These are phyloP conservation scores for Thelaira solivaga DNA, from an alignment of 2,888 invertebrate species.

Conservation along the genomic window DNA sequence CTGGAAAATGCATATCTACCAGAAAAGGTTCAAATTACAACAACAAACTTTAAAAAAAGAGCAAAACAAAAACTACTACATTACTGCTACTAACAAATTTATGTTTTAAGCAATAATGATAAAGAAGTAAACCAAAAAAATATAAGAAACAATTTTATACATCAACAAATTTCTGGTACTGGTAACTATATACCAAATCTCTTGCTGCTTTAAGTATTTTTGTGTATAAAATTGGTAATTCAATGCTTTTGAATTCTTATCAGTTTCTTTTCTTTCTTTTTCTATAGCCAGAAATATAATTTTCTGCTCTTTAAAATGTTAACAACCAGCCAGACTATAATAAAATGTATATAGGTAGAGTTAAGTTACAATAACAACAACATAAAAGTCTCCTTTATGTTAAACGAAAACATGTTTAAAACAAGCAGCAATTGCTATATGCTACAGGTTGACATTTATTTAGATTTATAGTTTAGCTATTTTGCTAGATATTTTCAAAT, in stretches of 20 bases:
- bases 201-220: slow-evolving; percentile 35
- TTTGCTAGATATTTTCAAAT: slow-evolving; percentile 56
- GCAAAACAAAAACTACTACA: neutral
- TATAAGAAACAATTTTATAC: slow-evolving; percentile 17
- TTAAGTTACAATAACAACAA: neutral
- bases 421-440: slow-evolving; percentile 60
- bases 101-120: slow-evolving; percentile 54
- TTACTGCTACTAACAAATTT: slow-evolving; percentile 58
- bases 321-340: slow-evolving; percentile 5
- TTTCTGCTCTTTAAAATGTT: slow-evolving; percentile 19
- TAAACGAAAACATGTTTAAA: slow-evolving; percentile 48
- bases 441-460: slow-evolving; percentile 63
- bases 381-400: slow-evolving; percentile 25
- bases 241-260: slow-evolving; percentile 60
- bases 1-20: neutral
- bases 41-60: no score
- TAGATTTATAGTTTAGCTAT: slow-evolving; percentile 63
- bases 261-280: slow-evolving; percentile 22
- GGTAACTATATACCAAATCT: slow-evolving; percentile 19
- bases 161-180: slow-evolving; percentile 24
- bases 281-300: neutral
- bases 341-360: neutral
- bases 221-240: slow-evolving; percentile 60
- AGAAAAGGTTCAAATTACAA: slow-evolving; percentile 42
- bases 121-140: slow-evolving; percentile 19